A percentile compares a stretch with the other conserved stretches of the same genome.
phyloP scores from a whole-genome alignment of 2,888 invertebrate species.

The Zeuzera pyrina region DNA sequence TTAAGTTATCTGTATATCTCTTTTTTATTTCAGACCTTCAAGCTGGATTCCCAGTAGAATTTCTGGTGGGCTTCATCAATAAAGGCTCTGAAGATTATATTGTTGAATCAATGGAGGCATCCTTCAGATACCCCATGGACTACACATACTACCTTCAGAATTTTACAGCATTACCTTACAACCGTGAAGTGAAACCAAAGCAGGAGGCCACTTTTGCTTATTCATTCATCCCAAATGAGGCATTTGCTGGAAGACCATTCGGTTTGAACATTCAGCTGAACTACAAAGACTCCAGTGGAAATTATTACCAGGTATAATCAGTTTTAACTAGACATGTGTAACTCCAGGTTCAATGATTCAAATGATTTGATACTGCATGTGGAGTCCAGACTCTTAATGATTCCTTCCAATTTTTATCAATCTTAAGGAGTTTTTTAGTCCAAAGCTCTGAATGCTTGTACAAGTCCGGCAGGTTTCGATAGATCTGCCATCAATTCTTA shows the following conservation, averaged over 20 bases:
- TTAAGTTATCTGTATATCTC: too few species aligned
- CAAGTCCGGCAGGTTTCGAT: too few species aligned
- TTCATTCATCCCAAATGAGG: conserved; percentile 94
- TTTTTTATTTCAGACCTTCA: conserved; percentile 81
- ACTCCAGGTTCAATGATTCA: too few species aligned
- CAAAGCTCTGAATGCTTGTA: too few species aligned
- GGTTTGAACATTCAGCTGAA: conserved; percentile 94
- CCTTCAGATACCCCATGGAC: conserved; percentile 99
- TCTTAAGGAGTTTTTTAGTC: too few species aligned
- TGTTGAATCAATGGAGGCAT: conserved; percentile 95
- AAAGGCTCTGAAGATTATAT: conserved; percentile 93
- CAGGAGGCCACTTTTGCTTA: conserved; percentile 97
- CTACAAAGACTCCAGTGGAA: conserved; percentile 84
- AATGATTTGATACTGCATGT: too few species aligned
- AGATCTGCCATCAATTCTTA: too few species aligned
- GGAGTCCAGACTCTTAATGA: too few species aligned
- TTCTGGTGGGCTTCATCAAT: conserved; percentile 96
- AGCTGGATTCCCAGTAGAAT: conserved; percentile 93
- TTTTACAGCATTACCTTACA: conserved; percentile 92
- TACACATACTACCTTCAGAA: conserved; percentile 99
- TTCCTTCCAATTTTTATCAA: too few species aligned
- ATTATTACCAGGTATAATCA: conserved; percentile 74
- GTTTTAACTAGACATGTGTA: too few species aligned
- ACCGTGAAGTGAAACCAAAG: conserved; percentile 89
- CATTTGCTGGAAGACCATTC: conserved; percentile 97